Evolutionary conservation across 2,797 vertebrate genomes (phyloP), one percentile per base, ranked within the genome.

Genomic region (Epinephelus awoara): DNA sequence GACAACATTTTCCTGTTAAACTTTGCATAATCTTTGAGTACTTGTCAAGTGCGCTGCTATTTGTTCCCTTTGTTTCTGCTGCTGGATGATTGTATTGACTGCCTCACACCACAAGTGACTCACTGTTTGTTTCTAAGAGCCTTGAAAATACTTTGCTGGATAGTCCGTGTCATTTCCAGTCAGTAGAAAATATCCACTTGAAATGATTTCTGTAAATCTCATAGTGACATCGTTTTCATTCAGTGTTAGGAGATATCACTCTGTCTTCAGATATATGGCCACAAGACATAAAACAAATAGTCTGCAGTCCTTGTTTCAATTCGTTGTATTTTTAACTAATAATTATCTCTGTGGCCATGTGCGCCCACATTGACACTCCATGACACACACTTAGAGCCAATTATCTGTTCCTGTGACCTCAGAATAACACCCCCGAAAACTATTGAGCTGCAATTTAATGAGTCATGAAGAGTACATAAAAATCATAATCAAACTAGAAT

Each of bases 371-470:
- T 21, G 9, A 66, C 29, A 7, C 40, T 58, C 23, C 21, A n/a
- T 19, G 57, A 8, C 47, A 19, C 9, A 21, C 38, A 52, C 49
- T 23, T 21, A 21, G 25, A 64, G 49, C 50, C 61, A 66, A 40
- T 79, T 57, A 71, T 52, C 57, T 67, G 63, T 63, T 61, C 2
- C 21, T 75, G 27, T 65, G 70, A 78, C 38, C 38, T 68, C 69
- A 27, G n/a, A 25, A 50, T 7, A 44, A 78, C 54, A 47, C 27
- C 47, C 23, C 44, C 6, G 1, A 21, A 34, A 71, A 63, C 44
- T 27, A 47, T 19, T 25, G 29, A 51, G 69, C 65, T 52, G 40
- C 18, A 19, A 2, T 52, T 56, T 40, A 71, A 71, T 67, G 62
- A 75, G 38, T 56, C 18, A 11, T 9, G 12, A 11, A 29, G 47